Conservation (phyloP, 2,113 vertebrate genomes). For the Hippoglossus stenolepis region DNA sequence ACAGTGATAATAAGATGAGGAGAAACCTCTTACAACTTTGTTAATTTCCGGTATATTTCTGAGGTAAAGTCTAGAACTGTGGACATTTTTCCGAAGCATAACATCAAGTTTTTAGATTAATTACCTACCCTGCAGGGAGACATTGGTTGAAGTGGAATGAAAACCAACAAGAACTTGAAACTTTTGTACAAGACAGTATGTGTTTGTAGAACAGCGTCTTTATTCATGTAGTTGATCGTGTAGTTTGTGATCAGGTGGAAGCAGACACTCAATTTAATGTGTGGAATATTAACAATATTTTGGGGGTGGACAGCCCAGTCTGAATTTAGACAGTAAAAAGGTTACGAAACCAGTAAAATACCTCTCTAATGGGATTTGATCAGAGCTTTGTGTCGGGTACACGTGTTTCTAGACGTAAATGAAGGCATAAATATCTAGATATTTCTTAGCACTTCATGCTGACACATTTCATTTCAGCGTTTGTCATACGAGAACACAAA, state of each 20-base stretch:
- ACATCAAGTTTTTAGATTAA: background rate
- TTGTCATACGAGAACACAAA: background rate
- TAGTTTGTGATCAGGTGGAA: background rate
- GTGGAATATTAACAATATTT: background rate
- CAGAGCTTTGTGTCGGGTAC: too few species aligned
- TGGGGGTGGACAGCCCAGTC: background rate
- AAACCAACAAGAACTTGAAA: slow-evolving; percentile 13
- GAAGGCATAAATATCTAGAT: background rate
- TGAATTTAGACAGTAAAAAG: too few species aligned
- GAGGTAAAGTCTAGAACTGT: slow-evolving; percentile 18
- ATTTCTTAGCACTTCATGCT: slow-evolving; percentile 10
- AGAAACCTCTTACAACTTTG: slow-evolving; percentile 21
- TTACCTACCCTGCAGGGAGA: background rate
- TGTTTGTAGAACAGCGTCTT: background rate
- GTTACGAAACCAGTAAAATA: too few species aligned
- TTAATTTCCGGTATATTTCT: slow-evolving; percentile 31
- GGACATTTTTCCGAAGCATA: slow-evolving; percentile 15
- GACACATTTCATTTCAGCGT: slow-evolving; percentile 21
- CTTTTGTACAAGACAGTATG: background rate
- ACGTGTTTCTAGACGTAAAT: too few species aligned
- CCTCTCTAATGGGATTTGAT: too few species aligned
- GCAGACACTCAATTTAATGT: background rate
- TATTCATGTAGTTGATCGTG: slow-evolving; percentile 3
- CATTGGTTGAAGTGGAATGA: background rate
- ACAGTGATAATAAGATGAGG: slow-evolving; percentile 17